These are phyloP conservation scores for Psilopsiagon aymara DNA, from an alignment of 2,113 vertebrate genomes.

Conservation along the genomic window DNA sequence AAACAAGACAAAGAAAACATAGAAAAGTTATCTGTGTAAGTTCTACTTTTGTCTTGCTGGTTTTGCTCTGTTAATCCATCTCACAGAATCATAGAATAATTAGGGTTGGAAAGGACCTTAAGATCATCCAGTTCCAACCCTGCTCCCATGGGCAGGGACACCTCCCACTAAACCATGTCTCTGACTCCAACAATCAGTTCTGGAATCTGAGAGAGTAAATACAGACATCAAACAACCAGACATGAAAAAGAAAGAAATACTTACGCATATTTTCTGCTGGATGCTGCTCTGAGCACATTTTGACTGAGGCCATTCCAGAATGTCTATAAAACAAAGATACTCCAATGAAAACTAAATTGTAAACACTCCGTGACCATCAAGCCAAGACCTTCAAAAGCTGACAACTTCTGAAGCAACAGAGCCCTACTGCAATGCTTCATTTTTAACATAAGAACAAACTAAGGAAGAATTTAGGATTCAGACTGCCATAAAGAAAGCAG, in stretches of 20 bases:
- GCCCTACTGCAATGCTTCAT: fast-evolving
- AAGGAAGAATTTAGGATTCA: background rate
- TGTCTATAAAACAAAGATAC: constrained; percentile 68
- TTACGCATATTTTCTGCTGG: constrained; percentile 90
- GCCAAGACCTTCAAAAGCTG: background rate
- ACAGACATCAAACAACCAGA: background rate
- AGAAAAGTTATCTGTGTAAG: fast-evolving
- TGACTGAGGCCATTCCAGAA: constrained; percentile 86
- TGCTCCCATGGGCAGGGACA: no score
- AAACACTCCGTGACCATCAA: background rate
- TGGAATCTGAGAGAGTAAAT: background rate
- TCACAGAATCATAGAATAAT: background rate
- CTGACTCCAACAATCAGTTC: background rate
- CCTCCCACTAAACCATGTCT: no score
- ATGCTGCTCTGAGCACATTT: constrained; percentile 79
- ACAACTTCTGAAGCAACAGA: fast-evolving
- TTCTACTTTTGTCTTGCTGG: background rate
- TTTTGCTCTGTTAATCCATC: background rate
- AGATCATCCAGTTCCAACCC: no score
- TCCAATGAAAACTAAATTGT: background rate
- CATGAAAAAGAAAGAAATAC: constrained; percentile 20
- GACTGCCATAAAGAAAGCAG: fast-evolving
- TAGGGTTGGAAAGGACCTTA: no score
- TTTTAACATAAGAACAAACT: background rate
- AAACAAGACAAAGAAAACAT: background rate